Evolutionary conservation across 2,113 vertebrate genomes (phyloP), one percentile per base, ranked within the genome.

Genomic region (Malurus melanocephalus): DNA sequence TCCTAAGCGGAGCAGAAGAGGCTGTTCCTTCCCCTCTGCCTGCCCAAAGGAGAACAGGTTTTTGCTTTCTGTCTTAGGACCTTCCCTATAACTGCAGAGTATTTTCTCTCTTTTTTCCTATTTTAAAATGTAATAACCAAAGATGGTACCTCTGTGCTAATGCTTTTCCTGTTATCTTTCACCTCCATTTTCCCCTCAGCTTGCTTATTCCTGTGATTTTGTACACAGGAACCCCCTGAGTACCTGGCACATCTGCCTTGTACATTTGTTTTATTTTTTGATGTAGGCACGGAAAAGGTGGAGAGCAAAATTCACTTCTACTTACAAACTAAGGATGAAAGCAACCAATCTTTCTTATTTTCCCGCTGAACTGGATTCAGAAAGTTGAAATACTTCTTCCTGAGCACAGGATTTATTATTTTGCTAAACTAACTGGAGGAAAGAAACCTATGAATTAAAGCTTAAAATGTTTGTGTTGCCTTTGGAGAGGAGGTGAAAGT

Each of bases 401-500:
- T 49, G 87, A 80, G 45, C 68, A 91, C 24, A 56, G 11, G 52
- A 66, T 69, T 73, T 69, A 66, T 62, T 92, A 84, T 88, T 88
- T 89, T 93, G 22, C 66, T 82, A 76, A 94, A 85, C 89, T 77
- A 85, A 52, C 28, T 33, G 24, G 45, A 80, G 40, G 46, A 91
- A 89, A 84, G 35, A 46, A 51, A 16, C 18, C 45, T n/a, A 35
- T 69, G 77, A 88, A 93, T 77, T 77, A 32, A 71, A 69, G 46
- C 23, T 73, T 81, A 82, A 90, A 82, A 69, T 85, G 27, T 69
- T 91, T 85, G 24, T 13, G 88, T 93, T 93, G 55, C 62, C 43
- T 93, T 90, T 72, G 43, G 59, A 91, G 52, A 86, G 52, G 51
- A 84, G 53, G 71, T 43, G 28, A 77, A 92, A 84, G 62, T 77